phyloP scores from a whole-genome alignment of 2,888 invertebrate genomes.

The Cryptus viduatorius region DNA sequence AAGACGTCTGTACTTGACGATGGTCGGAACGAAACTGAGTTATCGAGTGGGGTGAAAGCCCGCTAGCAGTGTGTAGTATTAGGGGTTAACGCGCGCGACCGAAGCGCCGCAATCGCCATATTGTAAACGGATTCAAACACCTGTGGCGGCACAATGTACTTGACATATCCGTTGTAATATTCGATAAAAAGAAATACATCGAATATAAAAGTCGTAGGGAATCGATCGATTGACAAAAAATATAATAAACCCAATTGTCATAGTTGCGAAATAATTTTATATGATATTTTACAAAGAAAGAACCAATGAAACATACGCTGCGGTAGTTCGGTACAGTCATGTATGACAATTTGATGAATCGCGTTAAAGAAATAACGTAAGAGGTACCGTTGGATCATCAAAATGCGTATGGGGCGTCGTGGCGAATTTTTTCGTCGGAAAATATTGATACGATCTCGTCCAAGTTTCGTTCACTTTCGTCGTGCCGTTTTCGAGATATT shows the following conservation, averaged over 20 bases:
- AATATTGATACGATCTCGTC: conserved; percentile 45
- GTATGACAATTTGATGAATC: background rate
- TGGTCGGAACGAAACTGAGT: conserved; percentile 1
- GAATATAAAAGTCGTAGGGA: conserved; percentile 19
- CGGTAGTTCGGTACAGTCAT: conserved; percentile 55
- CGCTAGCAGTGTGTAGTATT: background rate
- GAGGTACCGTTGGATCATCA: conserved; percentile 3
- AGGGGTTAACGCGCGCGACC: background rate
- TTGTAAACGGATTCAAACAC: conserved; percentile 63
- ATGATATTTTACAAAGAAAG: conserved; percentile 38
- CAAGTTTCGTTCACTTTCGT: conserved; percentile 7
- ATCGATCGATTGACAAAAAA: conserved; percentile 39
- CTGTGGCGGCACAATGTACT: conserved; percentile 56
- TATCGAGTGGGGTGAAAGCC: background rate
- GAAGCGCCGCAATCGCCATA: conserved; percentile 46
- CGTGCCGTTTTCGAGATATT: conserved; percentile 42
- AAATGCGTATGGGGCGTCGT: conserved; percentile 26
- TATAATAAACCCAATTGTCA: background rate
- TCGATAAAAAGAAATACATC: conserved; percentile 15
- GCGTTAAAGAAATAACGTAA: background rate
- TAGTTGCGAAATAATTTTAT: conserved; percentile 37
- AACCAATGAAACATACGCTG: conserved; percentile 23
- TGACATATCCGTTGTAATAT: conserved; percentile 13
- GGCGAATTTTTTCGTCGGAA: conserved; percentile 31
- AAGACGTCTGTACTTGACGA: background rate